phyloP scores from a whole-genome alignment of 1,140 invertebrate genomes.

The Liolophura sinensis region DNA sequence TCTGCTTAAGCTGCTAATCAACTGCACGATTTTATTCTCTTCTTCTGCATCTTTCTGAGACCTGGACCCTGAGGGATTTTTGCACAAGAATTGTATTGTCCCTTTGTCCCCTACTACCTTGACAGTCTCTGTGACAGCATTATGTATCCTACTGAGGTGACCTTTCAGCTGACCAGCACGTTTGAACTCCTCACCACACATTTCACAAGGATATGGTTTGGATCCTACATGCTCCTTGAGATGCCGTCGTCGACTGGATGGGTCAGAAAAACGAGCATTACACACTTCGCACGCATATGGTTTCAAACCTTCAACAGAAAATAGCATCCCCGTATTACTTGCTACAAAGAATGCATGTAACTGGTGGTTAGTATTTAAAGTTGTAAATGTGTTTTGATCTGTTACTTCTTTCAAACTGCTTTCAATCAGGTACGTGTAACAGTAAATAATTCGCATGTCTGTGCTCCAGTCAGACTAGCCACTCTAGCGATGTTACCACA shows the following conservation, averaged over 20 bases:
- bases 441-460: too few relatives aligned
- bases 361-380: background rate
- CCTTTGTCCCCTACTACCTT: background rate
- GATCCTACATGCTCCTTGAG: conserved; percentile 59
- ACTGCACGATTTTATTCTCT: too few relatives aligned
- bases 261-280: conserved; percentile 61
- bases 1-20: too few relatives aligned
- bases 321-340: background rate
- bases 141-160: conserved; percentile 36
- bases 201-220: conserved; percentile 48
- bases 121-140: background rate
- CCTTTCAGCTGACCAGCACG: conserved; percentile 35
- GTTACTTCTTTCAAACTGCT: too few relatives aligned
- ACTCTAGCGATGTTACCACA: too few relatives aligned
- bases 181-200: conserved; percentile 47
- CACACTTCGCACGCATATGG: conserved; percentile 96
- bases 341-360: background rate
- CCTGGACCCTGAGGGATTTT: background rate
- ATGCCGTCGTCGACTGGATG: conserved; percentile 48
- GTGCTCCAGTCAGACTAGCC: too few relatives aligned
- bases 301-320: conserved; percentile 73
- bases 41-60: too few relatives aligned
- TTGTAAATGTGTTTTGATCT: background rate
- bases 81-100: conserved; percentile 1
- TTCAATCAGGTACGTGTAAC: too few relatives aligned